Base-by-base conservation (phyloP, 2,888 invertebrate species). In the Amorpha juglandis region DNA sequence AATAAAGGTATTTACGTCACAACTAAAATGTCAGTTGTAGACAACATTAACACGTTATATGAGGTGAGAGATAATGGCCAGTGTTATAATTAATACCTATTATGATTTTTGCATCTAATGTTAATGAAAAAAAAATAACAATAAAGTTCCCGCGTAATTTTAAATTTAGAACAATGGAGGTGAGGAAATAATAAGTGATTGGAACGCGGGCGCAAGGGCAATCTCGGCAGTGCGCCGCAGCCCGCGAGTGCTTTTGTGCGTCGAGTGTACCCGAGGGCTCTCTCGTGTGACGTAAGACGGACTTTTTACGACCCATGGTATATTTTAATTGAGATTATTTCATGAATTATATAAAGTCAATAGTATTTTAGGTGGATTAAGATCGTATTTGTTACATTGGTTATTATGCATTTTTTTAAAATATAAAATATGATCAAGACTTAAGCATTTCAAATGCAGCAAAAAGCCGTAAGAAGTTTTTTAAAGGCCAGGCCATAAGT, bases 81-180 rank as follows among this genome's bases (percentile, higher is more conserved):
- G 21, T 16, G 52, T 16, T 27, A 21, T 27, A 45, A 51, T 52
- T 63, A 12, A 52, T 16, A 62, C 12, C 52, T 53, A 53, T 53
- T 45, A 64, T 47, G 48, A 12, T 35, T 27, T 53, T 53, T 38
- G 51, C n/a, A 27, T 62, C 35, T 45, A 66, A 53, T 63, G 66
- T 66, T 63, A 63, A 33, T 53, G 33, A 27, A 52, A 63, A 62
- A 51, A 51, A 27, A 66, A 42, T 51, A 66, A 66, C 6, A 14
- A 52, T 1, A 45, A 51, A 27, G 35, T 63, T 63, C 52, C 66
- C 63, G 47, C 52, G 63, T 21, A 62, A 66, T 45, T 66, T 63
- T 74, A 70, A 71, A 74, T 74, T 74, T 69, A 65, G 71, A 72
- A 76, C 75, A 74, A 75, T 73, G 69, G 68, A 63, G 67, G 70